Percentiles rank a stretch among this genome's conserved stretches.
These are phyloP conservation scores for Drosophila ambigua DNA, from an alignment of 1,140 invertebrate species.

Conservation along the genomic window DNA sequence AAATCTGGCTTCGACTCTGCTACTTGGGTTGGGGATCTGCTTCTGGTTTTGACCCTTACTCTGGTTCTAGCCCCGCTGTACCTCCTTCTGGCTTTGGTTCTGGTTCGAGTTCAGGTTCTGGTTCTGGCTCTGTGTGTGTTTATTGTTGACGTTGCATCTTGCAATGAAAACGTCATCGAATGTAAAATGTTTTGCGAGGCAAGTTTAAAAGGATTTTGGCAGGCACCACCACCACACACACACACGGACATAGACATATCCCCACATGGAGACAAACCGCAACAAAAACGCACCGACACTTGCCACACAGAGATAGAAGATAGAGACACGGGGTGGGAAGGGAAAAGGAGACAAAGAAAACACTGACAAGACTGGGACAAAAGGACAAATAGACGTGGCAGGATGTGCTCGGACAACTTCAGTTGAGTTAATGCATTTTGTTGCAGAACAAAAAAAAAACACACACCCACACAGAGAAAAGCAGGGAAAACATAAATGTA, in stretches of 20 bases:
- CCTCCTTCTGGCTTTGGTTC: not conserved
- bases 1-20: no score
- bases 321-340: not conserved
- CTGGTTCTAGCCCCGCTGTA: no score
- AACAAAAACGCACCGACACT: constrained; percentile 55
- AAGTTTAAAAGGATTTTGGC: constrained; percentile 62
- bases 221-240: constrained; percentile 13
- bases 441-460: constrained; percentile 36
- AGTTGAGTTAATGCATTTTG: constrained; percentile 76
- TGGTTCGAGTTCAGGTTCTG: constrained; percentile 18
- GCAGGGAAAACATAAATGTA: constrained; percentile 29
- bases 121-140: constrained; percentile 37
- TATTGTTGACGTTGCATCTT: constrained; percentile 81
- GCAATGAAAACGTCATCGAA: constrained; percentile 79
- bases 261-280: constrained; percentile 14
- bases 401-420: constrained; percentile 58
- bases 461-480: not conserved
- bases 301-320: constrained; percentile 17
- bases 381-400: constrained; percentile 33
- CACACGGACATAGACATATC: constrained; percentile 1
- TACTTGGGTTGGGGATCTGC: no score
- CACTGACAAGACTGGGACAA: constrained; percentile 20
- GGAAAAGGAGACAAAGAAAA: constrained; percentile 8
- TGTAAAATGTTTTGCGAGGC: constrained; percentile 75
- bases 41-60: no score